Conservation (phyloP, 1,140 invertebrate genomes). For the Periplaneta americana region DNA sequence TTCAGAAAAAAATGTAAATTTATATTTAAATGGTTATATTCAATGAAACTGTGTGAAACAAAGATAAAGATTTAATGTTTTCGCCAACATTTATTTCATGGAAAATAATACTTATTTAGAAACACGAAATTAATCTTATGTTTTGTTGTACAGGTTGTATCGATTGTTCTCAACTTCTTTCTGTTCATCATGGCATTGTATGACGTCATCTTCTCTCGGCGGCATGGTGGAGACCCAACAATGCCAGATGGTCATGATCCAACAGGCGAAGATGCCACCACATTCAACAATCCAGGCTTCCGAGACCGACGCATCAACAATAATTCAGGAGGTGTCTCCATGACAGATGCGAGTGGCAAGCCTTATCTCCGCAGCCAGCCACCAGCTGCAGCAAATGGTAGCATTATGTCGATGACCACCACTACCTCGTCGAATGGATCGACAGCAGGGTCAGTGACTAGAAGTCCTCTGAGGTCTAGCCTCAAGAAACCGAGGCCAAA, state of each 20-base stretch:
- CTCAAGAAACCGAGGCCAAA: slow-evolving; percentile 70
- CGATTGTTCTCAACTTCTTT: slow-evolving; percentile 65
- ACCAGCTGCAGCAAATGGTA: slow-evolving; percentile 61
- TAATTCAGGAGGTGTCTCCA: slow-evolving; percentile 56
- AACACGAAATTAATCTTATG: too few relatives aligned
- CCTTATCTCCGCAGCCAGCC: slow-evolving; percentile 45
- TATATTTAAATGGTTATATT: too few relatives aligned
- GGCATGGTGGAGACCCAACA: slow-evolving; percentile 64
- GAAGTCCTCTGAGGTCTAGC: slow-evolving; percentile 73
- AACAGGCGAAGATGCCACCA: slow-evolving; percentile 47
- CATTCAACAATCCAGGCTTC: slow-evolving; percentile 78
- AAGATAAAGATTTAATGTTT: too few relatives aligned
- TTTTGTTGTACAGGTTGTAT: slow-evolving; percentile 69
- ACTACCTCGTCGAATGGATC: slow-evolving; percentile 58
- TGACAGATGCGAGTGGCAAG: slow-evolving; percentile 76
- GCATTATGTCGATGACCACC: slow-evolving; percentile 67
- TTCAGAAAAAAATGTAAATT: too few relatives aligned
- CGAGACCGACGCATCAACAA: slow-evolving; percentile 51
- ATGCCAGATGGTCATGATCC: slow-evolving; percentile 39
- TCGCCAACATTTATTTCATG: too few relatives aligned
- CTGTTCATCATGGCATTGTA: slow-evolving; percentile 71
- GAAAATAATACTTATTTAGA: too few relatives aligned
- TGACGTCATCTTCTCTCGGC: slow-evolving; percentile 62
- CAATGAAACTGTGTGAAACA: too few relatives aligned
- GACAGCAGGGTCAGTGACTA: slow-evolving; percentile 51